These are phyloP conservation scores for Marcusenius ussheri DNA, from an alignment of 2,113 vertebrate species.

Conservation along the genomic window DNA sequence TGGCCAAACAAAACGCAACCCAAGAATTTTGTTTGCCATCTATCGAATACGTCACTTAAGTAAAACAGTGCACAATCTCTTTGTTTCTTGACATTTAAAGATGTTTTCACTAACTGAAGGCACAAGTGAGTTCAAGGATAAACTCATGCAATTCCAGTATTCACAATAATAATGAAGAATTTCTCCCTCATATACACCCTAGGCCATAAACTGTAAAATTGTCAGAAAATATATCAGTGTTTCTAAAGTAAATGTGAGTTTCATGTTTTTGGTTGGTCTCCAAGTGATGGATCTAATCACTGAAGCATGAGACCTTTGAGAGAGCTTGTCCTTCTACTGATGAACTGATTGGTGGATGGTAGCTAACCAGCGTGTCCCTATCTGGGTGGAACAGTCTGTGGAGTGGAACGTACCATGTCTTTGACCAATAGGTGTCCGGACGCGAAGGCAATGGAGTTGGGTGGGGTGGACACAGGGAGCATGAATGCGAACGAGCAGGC, in stretches of 20 bases:
- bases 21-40: not conserved
- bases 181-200: not conserved
- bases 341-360: not conserved
- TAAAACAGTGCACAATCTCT: not conserved
- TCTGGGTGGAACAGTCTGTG: too few species aligned
- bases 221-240: not conserved
- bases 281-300: not conserved
- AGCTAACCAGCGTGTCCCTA: not conserved
- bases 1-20: not conserved
- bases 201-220: not conserved
- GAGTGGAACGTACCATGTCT: constrained; percentile 77
- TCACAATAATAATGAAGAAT: not conserved
- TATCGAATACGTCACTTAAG: not conserved
- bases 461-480: constrained; percentile 91
- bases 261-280: not conserved
- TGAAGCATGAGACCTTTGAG: not conserved
- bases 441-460: constrained; percentile 95
- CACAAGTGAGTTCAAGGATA: not conserved
- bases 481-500: constrained; percentile 93
- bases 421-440: constrained; percentile 91
- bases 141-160: not conserved
- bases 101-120: not conserved
- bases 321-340: not conserved
- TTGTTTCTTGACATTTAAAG: not conserved
- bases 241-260: not conserved